Evolutionary conservation across 2,113 vertebrate species (phyloP).

Genomic region (Sander lucioperca): DNA sequence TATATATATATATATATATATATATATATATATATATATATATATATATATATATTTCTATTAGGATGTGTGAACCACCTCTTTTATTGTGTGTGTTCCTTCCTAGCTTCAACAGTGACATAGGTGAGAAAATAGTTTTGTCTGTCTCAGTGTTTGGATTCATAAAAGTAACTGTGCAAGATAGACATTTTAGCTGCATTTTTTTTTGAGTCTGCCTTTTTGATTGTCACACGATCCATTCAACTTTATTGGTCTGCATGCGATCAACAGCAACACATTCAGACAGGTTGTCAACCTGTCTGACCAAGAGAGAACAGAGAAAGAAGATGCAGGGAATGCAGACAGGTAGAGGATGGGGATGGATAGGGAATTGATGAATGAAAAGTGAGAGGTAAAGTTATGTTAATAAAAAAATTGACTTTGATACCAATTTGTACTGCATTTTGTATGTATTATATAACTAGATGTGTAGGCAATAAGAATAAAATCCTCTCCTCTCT

Average conservation of each 20-base stretch:
- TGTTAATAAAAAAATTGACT: neutral
- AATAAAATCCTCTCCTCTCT: neutral
- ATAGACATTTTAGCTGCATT: constrained; percentile 13
- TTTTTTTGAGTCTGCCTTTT: constrained; percentile 19
- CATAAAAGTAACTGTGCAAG: neutral
- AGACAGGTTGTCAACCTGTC: constrained; percentile 1
- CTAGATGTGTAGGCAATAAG: neutral
- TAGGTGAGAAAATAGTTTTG: neutral
- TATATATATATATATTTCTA: no score
- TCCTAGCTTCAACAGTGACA: neutral
- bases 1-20: neutral
- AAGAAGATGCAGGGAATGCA: neutral
- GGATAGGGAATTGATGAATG: neutral
- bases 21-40: no score
- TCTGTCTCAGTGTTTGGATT: constrained; percentile 7
- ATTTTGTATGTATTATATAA: no score
- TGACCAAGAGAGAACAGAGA: neutral
- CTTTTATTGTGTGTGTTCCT: neutral
- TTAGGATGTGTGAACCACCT: no score
- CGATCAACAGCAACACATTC: neutral
- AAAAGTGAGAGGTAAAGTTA: neutral
- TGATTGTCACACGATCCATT: constrained; percentile 7
- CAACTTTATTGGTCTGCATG: neutral
- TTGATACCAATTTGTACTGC: neutral
- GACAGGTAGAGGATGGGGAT: neutral